Conservation (phyloP, 2,113 vertebrate genomes). For the Helogale parvula region DNA sequence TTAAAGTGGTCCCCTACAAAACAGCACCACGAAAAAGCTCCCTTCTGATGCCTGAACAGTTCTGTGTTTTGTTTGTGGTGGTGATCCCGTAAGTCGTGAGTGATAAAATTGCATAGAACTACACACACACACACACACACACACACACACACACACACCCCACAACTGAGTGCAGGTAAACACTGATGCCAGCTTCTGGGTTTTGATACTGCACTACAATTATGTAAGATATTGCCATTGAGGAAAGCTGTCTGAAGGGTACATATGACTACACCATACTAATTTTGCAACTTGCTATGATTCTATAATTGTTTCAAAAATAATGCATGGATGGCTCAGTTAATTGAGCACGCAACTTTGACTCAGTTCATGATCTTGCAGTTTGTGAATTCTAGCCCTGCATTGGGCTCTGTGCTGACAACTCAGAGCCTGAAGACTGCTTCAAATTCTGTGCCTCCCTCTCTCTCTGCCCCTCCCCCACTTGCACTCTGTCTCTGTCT, state of each 20-base stretch:
- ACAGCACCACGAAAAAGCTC: not conserved
- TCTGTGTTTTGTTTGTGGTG: not conserved
- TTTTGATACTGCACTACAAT: not conserved
- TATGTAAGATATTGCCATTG: not conserved
- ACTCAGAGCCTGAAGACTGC: no score
- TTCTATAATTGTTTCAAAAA: not conserved
- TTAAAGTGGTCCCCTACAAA: not conserved
- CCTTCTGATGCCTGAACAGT: not conserved
- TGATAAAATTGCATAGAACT: not conserved
- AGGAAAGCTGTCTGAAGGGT: not conserved
- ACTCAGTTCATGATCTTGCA: no score
- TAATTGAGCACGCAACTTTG: no score
- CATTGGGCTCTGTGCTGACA: no score
- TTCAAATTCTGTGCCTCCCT: no score
- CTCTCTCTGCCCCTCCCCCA: no score
- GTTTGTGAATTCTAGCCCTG: no score
- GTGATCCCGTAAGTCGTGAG: not conserved
- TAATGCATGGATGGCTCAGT: no score
- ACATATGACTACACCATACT: not conserved
- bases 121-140: not conserved
- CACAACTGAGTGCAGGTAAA: no score
- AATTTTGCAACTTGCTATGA: not conserved
- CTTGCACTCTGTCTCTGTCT: no score
- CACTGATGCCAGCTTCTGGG: not conserved
- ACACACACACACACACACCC: no score